These are phyloP conservation scores for Amphiprion clarkii DNA, from an alignment of 2,797 vertebrate species.

Conservation along the genomic window DNA sequence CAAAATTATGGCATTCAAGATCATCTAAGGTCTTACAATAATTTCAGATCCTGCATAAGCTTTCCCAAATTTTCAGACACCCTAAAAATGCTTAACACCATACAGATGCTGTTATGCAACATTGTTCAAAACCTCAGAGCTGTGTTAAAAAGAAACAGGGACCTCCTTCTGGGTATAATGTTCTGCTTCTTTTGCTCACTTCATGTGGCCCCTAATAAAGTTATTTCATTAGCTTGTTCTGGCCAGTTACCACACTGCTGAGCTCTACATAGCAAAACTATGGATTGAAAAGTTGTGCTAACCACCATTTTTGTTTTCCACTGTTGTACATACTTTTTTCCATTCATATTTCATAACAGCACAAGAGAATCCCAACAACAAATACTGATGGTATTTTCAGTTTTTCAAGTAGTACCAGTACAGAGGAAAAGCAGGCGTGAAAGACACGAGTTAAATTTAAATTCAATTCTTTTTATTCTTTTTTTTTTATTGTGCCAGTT, in stretches of 20 bases:
- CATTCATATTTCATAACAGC: slow-evolving; percentile 36
- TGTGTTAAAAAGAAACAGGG: slow-evolving; percentile 48
- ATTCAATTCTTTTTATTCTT: too few relatives aligned
- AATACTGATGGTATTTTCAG: slow-evolving; percentile 8
- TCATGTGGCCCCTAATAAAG: slow-evolving; percentile 64
- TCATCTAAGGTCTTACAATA: slow-evolving; percentile 13
- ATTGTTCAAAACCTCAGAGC: slow-evolving; percentile 44
- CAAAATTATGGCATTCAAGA: not conserved
- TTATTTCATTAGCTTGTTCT: slow-evolving; percentile 61
- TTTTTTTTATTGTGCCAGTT: too few relatives aligned
- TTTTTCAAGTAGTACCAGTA: slow-evolving; percentile 24
- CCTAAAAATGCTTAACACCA: slow-evolving; percentile 36
- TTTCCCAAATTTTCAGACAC: slow-evolving; percentile 27
- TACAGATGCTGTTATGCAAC: slow-evolving; percentile 65
- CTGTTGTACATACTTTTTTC: slow-evolving; percentile 26
- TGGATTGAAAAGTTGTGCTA: slow-evolving; percentile 25
- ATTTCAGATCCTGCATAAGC: slow-evolving; percentile 16
- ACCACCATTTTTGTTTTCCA: slow-evolving; percentile 31
- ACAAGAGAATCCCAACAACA: slow-evolving; percentile 15
- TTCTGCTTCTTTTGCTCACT: slow-evolving; percentile 57
- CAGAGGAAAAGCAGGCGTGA: slow-evolving; percentile 2
- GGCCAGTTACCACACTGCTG: slow-evolving; percentile 20
- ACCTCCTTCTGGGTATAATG: slow-evolving; percentile 48
- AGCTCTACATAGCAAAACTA: slow-evolving; percentile 18
- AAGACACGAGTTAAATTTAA: not conserved